Evolutionary conservation across 2,888 invertebrate species (phyloP).

Genomic region (Patella ulyssiponensis): DNA sequence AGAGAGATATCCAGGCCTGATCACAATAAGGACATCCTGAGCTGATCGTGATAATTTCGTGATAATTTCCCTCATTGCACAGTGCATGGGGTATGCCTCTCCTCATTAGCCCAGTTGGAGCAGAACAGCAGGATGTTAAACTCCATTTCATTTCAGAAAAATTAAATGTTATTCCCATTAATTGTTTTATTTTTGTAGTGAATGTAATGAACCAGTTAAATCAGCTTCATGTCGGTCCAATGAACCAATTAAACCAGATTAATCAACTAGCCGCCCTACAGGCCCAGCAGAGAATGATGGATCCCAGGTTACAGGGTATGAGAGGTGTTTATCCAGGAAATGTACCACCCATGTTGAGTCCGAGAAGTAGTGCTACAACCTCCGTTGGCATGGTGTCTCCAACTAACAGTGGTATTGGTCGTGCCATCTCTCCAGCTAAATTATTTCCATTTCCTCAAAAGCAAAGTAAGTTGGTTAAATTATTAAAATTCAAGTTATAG

Average conservation of each 20-base stretch:
- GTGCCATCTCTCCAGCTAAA: conserved; percentile 46
- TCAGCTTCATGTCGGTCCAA: conserved; percentile 26
- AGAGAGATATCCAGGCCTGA: no score
- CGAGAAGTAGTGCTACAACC: conserved; percentile 37
- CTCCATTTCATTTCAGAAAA: no score
- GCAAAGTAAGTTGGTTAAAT: no score
- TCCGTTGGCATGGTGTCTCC: conserved; percentile 21
- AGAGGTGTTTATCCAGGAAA: conserved; percentile 43
- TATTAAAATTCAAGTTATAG: no score
- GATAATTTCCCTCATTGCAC: no score
- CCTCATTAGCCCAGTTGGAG: no score
- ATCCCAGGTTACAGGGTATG: conserved; percentile 54
- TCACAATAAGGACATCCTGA: no score
- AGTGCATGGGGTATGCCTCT: no score
- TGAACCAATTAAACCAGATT: conserved; percentile 33
- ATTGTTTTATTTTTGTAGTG: conserved; percentile 22
- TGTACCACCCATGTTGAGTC: conserved; percentile 41
- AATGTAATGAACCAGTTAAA: conserved; percentile 42
- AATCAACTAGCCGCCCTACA: conserved; percentile 43
- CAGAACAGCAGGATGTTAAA: no score
- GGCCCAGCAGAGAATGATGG: conserved; percentile 54
- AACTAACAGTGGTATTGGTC: conserved; percentile 35
- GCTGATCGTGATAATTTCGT: no score
- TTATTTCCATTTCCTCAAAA: neutral
- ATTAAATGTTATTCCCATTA: no score